Evolutionary conservation across 2,797 vertebrate species (phyloP).

Genomic region (Rhinogobio ventralis): DNA sequence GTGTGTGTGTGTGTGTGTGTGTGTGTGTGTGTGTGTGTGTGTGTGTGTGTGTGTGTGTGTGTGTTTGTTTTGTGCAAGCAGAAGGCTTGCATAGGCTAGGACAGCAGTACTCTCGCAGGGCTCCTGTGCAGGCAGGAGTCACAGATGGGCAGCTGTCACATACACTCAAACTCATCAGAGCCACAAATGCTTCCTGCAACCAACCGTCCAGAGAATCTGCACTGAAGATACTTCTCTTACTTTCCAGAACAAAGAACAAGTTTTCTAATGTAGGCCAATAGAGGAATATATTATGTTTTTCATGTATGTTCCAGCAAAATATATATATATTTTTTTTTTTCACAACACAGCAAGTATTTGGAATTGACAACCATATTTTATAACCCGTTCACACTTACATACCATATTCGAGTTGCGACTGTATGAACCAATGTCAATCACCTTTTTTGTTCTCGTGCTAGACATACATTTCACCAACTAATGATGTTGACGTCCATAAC

Average conservation of each 20-base stretch:
- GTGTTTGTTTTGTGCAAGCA: constrained; percentile 21
- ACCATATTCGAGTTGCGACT: not conserved
- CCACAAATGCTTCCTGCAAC: constrained; percentile 1
- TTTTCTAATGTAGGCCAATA: not conserved
- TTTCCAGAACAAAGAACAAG: not conserved
- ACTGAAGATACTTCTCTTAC: not conserved
- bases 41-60: not conserved
- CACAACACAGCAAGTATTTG: not conserved
- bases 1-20: not conserved
- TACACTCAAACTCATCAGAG: constrained; percentile 52
- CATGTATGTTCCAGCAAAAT: not conserved
- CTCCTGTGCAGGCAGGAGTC: constrained; percentile 50
- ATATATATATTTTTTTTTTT: too few relatives aligned
- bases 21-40: not conserved
- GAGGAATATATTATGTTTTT: not conserved
- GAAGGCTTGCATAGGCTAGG: constrained; percentile 49
- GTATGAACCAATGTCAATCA: not conserved
- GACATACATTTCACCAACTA: not conserved
- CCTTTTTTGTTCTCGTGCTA: not conserved
- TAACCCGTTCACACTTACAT: not conserved
- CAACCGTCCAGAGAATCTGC: not conserved
- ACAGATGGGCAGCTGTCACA: constrained; percentile 68
- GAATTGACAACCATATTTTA: not conserved
- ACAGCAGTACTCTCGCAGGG: constrained; percentile 56
- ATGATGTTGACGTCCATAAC: not conserved